Base-by-base conservation (phyloP, 2,888 invertebrate species). In the Campoplex capitator region DNA sequence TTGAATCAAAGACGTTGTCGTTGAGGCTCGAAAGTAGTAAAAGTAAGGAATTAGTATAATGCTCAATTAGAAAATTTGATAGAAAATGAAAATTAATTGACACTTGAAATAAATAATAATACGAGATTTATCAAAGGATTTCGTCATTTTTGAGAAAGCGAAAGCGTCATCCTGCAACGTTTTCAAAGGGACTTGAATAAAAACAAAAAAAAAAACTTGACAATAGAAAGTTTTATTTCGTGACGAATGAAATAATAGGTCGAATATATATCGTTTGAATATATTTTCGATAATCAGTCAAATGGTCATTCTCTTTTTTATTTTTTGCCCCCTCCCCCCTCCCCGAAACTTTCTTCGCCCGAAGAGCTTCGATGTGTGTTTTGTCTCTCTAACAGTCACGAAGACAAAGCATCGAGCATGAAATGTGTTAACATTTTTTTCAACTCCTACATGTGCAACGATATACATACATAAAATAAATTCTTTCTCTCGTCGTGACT, bases 401-500 rank as follows among this genome's bases (percentile, higher is more conserved):
- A 83, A 58, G 65, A 80, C 56, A 70, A 80, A 45, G 56, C 74
- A 23, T 23, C 23, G 23, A 0, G 23, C 0, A 18, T 0, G 16
- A 32, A 70, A 85, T 74, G 51, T 16, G 18, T 62, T n/a, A 8
- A 18, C 58, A 68, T 56, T 48, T 28, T 38, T 38, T 38, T 3
- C 38, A 3, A 4, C 38, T 38, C 4, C 38, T 6, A 23, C 32
- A 32, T 32, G 6, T 62, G 2, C 32, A 62, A 56, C 23, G 2
- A 56, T 23, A 9, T 16, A 32, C 6, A 32, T 23, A 9, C 6
- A 32, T 16, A 32, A 13, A 62, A 62, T 73, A 80, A 71, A 71
- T 79, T 83, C 65, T 86, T 83, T 80, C 79, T 75, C 75, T 75
- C 68, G 79, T 84, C 86, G 86, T 81, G 65, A 81, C 86, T 76